Conservation (phyloP, 2,888 invertebrate species). For the Epiblema foenella region DNA sequence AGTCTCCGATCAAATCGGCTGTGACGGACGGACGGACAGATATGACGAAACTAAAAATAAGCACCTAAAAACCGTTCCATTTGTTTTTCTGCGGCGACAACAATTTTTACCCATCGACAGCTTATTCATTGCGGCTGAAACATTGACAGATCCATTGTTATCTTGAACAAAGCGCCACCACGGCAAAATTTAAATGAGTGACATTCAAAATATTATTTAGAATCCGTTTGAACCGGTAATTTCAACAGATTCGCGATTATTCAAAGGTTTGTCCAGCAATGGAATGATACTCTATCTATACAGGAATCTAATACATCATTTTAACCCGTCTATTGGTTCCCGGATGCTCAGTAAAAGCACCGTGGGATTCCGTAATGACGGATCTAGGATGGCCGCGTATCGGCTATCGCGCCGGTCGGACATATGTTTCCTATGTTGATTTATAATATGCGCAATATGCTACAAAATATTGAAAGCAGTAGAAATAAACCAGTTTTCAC, state of each 20-base stretch:
- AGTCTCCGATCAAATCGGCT: too few species aligned
- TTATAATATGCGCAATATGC: background rate
- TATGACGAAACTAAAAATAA: too few species aligned
- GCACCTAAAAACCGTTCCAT: slow-evolving; percentile 6
- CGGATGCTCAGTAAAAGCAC: slow-evolving; percentile 35
- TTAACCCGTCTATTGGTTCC: slow-evolving; percentile 12
- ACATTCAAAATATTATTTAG: slow-evolving; percentile 33
- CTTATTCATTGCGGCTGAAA: slow-evolving; percentile 69
- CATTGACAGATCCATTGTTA: slow-evolving; percentile 80
- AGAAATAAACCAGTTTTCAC: background rate
- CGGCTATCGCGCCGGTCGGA: slow-evolving; percentile 3
- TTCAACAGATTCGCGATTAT: background rate
- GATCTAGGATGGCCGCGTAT: slow-evolving; percentile 25
- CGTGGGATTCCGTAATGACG: slow-evolving; percentile 29
- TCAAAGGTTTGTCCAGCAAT: slow-evolving; percentile 4
- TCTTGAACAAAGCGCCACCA: slow-evolving; percentile 68
- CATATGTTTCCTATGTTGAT: slow-evolving; percentile 6
- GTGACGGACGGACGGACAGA: too few species aligned
- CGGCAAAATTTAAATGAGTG: slow-evolving; percentile 61
- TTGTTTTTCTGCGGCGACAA: slow-evolving; percentile 39
- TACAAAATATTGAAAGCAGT: background rate
- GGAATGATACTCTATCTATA: slow-evolving; percentile 16
- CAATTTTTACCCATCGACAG: slow-evolving; percentile 40
- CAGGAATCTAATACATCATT: slow-evolving; percentile 32
- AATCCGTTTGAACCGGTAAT: slow-evolving; percentile 17